Evolutionary conservation across 1,140 invertebrate species (phyloP), one percentile per base, ranked within the genome.

Genomic region (Carcinoscorpius rotundicauda): DNA sequence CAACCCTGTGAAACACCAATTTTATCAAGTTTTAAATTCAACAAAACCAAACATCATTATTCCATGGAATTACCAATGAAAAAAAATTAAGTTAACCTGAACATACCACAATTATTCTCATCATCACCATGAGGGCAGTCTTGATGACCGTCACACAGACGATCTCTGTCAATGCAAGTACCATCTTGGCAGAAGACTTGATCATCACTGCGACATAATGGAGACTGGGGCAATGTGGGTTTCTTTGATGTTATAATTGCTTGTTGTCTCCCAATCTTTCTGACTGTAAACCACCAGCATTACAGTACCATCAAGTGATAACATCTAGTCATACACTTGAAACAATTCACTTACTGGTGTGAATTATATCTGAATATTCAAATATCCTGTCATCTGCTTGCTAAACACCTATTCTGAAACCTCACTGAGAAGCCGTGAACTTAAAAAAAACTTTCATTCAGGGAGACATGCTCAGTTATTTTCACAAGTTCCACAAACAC

Each of bases 121-220:
- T 76, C 75, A 6, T 68, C 71, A 50, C 62, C 59, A 70, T 79
- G 78, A 8, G 73, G 76, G 69, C 82, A 83, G 74, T 97, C 91
- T 73, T 84, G 87, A 75, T 89, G 87, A n/a, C 88, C 88, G 70
- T 91, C 88, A 73, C 86, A 98, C 10, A 94, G 92, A 75, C 97
- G 97, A 68, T 91, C 92, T 64, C 88, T 81, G 0, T 91, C 91
- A 69, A 98, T 93, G 75, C 96, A 98, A n/a, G 65, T 57, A 49
- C 72, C 71, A 68, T 77, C 78, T 49, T 64, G 63, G 62, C 70
- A 70, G 9, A 70, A 70, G 48, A 79, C 78, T 50, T 78, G 76
- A 68, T 82, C 79, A 73, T 84, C 83, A 10, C 79, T 81, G 56
- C 82, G 76, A 69, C 81, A 83, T 63, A 52, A 61, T 60, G 52